A percentile compares a stretch with the other conserved stretches of the same genome.
phyloP scores from a whole-genome alignment of 2,888 invertebrate species.

The Andrena minutula region DNA sequence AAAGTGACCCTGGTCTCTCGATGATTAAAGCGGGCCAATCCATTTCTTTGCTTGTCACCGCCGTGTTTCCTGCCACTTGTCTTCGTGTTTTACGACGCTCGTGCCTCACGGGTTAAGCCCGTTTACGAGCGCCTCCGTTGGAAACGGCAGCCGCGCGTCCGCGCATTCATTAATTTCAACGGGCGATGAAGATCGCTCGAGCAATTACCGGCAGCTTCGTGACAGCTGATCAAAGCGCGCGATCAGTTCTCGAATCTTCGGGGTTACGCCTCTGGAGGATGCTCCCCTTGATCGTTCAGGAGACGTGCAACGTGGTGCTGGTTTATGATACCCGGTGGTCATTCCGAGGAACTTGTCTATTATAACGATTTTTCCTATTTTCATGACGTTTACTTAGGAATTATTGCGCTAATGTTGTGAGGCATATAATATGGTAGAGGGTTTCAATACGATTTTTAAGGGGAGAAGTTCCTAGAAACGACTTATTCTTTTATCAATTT shows the following conservation, averaged over 20 bases:
- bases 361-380: no score
- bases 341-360: no score
- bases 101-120: slow-evolving; percentile 29
- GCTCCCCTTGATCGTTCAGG: no score
- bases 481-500: no score
- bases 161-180: slow-evolving; percentile 52
- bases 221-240: slow-evolving; percentile 17
- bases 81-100: slow-evolving; percentile 53
- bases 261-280: neutral
- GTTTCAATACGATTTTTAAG: neutral
- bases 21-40: slow-evolving; percentile 57
- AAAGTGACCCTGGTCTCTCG: slow-evolving; percentile 27
- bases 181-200: slow-evolving; percentile 5
- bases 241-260: neutral
- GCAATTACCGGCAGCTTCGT: slow-evolving; percentile 23
- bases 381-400: no score
- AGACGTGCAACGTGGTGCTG: no score
- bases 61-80: slow-evolving; percentile 60
- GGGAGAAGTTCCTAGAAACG: no score
- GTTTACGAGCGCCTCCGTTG: slow-evolving; percentile 49
- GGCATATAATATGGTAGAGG: neutral
- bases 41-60: slow-evolving; percentile 58
- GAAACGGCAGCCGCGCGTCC: slow-evolving; percentile 49
- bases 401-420: no score
- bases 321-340: no score